Evolutionary conservation across 2,797 vertebrate species (phyloP).

Genomic region (Pelochelys cantorii): DNA sequence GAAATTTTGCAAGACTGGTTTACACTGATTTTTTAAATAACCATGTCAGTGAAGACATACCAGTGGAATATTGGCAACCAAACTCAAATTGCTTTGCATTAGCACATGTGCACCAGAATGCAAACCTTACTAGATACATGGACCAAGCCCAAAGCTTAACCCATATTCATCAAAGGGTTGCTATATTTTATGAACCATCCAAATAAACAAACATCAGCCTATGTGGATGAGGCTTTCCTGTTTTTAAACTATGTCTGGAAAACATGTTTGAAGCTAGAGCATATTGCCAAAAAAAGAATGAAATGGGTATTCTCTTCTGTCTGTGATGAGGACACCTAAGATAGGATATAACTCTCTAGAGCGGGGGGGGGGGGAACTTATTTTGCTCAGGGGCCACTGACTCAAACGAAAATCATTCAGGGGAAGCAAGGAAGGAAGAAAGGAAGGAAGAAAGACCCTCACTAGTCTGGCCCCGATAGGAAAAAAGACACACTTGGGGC

Average conservation of each 20-base stretch:
- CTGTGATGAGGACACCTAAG: background rate
- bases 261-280: background rate
- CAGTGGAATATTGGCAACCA: background rate
- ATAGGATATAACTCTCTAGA: background rate
- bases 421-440: no score
- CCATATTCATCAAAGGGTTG: background rate
- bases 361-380: background rate
- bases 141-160: background rate
- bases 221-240: rapidly evolving
- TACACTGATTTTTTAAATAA: background rate
- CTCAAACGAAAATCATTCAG: no score
- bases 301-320: background rate
- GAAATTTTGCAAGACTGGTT: background rate
- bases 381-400: no score
- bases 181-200: background rate
- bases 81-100: background rate
- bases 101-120: background rate
- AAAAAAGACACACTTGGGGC: no score
- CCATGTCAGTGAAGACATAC: background rate
- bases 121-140: background rate
- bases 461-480: no score
- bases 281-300: background rate
- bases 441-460: no score
- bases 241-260: background rate
- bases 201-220: background rate